Base-by-base conservation (phyloP, 2,888 invertebrate species). In the Tinea semifulvella region DNA sequence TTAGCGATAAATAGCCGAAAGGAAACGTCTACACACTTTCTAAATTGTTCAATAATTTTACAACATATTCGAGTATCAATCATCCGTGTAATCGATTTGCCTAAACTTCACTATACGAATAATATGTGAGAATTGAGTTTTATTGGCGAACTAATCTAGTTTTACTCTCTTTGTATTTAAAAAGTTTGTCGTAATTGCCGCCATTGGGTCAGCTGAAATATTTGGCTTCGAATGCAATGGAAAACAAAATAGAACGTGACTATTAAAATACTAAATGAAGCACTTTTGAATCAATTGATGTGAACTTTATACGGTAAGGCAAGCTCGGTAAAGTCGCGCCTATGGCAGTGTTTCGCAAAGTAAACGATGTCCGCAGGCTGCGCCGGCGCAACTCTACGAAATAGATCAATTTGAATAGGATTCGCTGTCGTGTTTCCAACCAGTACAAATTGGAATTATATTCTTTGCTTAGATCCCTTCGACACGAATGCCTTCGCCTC, bases 371-470 rank as follows among this genome's bases (percentile, higher is more conserved):
- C 40, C 40, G 40, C 40, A 10, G 40, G 40, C 40, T 3, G 11
- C 18, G 20, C 4, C 22, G 22, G 40, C 40, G 40, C 40, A 36
- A 36, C 25, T 22, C 16, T 36, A 22, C 22, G 40, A 40, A 40
- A 40, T 40, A 40, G 40, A 40, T 40, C 40, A 40, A 40, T 40
- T 40, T 40, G 40, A 40, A 40, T 40, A 40, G 40, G 40, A 40
- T 40, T 22, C 40, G 40, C 40, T 40, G 40, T 40, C 40, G 40
- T 40, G 40, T 40, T 40, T 40, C 40, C 11, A 40, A 14, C 22
- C 40, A 20, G 13, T 40, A 40, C 40, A 40, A 40, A 40, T 40
- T 22, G 40, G 40, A 40, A 40, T 40, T 40, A 40, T 40, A 40
- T 40, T 40, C 40, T 40, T 40, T 40, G 22, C 40, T 22, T 40